Evolutionary conservation across 2,797 vertebrate species (phyloP), one percentile per base, ranked within the genome.

Genomic region (Paramormyrops hopkinsi): DNA sequence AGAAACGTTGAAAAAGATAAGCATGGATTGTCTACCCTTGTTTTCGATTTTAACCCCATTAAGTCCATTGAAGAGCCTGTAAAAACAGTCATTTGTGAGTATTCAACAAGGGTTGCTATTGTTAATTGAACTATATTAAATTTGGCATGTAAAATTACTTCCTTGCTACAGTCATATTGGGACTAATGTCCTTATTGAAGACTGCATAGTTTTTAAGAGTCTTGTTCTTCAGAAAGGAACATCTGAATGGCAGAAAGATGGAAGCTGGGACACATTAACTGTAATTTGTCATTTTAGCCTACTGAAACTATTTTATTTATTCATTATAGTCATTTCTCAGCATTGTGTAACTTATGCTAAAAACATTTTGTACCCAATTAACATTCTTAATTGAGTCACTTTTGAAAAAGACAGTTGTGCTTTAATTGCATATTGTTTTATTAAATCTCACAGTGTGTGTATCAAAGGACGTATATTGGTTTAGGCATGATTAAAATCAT

Each of bases 1-100:
- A 0, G 98, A 99, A 90, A 99, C 98, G 0, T 99, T 99, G 96
- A 98, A 98, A 94, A 99, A 99, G 90, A 98, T 97, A 51, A 99
- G 97, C 91, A 97, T 97, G 7, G 98, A 99, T 93, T 97, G 97
- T 95, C 97, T 98, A 59, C 97, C 98, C 93, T 97, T 97, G 93
- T 97, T 99, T 95, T 99, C 98, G 91, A 99, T 98, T 95, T 98
- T 98, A 87, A 99, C 93, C 2, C 98, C 96, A 69, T 98, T 98
- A 89, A 97, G 96, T 90, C 97, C 97, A 90, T 97, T 97, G 84
- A 95, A 92, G 93, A 99, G 96, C 94, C 98, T 99, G 94, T 5
- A 89, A 91, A 91, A 59, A 87, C 12, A 33, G 25, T 17, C 50
- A 4, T 86, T 33, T 86, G 25, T 86, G 22, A 86, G 84, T 54